phyloP scores from a whole-genome alignment of 2,113 vertebrate genomes.

The Protobothrops mucrosquamatus region DNA sequence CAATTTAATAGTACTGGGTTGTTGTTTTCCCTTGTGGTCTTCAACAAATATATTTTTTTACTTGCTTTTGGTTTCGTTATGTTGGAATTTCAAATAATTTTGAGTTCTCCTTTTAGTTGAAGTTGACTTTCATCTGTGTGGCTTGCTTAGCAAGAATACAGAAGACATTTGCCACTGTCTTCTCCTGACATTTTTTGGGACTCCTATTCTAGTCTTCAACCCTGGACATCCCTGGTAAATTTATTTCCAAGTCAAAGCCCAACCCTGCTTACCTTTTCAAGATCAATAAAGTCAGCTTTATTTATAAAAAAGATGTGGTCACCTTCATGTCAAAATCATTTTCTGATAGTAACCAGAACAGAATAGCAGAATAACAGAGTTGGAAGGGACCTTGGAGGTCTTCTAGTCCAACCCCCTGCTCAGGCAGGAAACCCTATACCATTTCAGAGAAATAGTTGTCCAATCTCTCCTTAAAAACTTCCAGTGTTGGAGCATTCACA shows the following conservation, averaged over 20 bases:
- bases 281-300: neutral
- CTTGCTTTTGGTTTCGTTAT: neutral
- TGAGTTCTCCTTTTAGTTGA: neutral
- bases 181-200: neutral
- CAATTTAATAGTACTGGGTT: neutral
- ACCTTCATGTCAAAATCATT: neutral
- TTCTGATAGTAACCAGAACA: neutral
- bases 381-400: neutral
- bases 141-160: neutral
- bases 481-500: neutral
- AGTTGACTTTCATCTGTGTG: neutral
- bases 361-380: neutral
- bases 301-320: neutral
- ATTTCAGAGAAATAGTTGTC: neutral
- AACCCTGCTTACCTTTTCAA: neutral
- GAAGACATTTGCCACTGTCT: neutral
- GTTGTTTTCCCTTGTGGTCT: neutral
- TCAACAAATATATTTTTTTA: neutral
- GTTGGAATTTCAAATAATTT: slow-evolving; percentile 18
- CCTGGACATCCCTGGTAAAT: neutral
- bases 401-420: neutral
- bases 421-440: neutral
- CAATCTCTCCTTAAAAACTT: neutral
- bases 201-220: neutral
- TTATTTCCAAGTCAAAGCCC: neutral